phyloP scores from a whole-genome alignment of 2,113 vertebrate species.

The Columba janthina region DNA sequence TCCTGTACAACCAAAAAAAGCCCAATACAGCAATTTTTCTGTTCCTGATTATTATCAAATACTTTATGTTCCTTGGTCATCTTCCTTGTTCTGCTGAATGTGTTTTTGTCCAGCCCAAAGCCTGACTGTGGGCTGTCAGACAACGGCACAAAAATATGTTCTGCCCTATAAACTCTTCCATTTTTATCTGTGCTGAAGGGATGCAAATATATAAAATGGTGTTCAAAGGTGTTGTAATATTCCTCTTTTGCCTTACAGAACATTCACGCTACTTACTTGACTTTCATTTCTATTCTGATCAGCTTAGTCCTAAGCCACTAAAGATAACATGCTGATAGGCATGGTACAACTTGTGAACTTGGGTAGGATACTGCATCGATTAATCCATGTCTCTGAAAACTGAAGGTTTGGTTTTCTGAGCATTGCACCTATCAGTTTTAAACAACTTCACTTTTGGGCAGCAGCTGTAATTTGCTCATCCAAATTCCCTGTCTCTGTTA shows the following conservation, averaged over 20 bases:
- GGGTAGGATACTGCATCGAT: background rate
- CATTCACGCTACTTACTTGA: background rate
- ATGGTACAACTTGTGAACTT: background rate
- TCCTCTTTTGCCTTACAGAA: background rate
- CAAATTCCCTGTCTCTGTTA: background rate
- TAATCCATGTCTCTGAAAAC: background rate
- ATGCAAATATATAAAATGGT: background rate
- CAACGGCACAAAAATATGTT: rapidly evolving
- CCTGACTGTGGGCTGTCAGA: background rate
- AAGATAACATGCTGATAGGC: background rate
- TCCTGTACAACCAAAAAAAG: background rate
- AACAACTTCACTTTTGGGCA: background rate
- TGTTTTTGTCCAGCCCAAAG: background rate
- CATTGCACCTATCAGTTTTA: background rate
- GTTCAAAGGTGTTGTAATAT: background rate
- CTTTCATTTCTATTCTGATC: background rate
- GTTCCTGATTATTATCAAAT: background rate
- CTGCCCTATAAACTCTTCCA: background rate
- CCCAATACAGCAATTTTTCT: background rate
- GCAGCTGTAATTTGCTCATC: background rate
- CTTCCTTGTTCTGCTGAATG: background rate
- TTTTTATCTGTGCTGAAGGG: background rate
- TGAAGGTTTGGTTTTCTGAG: background rate
- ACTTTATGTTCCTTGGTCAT: background rate
- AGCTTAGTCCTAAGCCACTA: background rate